Percentiles rank a stretch among this genome's conserved stretches.
Conservation (phyloP, 2,797 vertebrate species). For the Eospalax fontanierii region DNA sequence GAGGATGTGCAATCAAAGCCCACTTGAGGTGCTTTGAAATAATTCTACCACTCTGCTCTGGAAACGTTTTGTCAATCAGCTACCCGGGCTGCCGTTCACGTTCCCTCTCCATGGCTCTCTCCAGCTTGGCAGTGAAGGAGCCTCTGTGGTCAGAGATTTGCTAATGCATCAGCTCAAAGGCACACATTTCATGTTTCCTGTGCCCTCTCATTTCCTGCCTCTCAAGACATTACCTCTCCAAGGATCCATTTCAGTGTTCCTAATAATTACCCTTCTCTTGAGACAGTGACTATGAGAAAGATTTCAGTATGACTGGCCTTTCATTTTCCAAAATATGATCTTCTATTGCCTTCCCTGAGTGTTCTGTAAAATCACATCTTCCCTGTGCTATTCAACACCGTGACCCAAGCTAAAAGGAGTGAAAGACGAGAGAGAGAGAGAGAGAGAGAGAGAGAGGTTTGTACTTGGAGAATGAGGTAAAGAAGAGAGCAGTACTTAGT, state of each 20-base stretch:
- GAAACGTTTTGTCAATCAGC: conserved; percentile 63
- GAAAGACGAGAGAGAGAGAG: too few species aligned
- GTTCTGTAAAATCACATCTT: conserved; percentile 71
- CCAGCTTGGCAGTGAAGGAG: conserved; percentile 10
- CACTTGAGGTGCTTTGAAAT: conserved; percentile 78
- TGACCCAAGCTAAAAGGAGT: conserved; percentile 52
- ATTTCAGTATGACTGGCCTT: conserved; percentile 73
- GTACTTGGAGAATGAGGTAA: conserved; percentile 13
- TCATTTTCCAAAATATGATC: conserved; percentile 82
- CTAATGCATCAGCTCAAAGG: conserved; percentile 70
- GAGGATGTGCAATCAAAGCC: conserved; percentile 72
- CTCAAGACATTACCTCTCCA: conserved; percentile 73
- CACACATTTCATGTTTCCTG: conserved; percentile 77
- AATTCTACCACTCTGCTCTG: conserved; percentile 63
- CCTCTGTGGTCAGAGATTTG: conserved; percentile 80
- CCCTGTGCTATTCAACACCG: conserved; percentile 13
- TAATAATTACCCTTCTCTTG: conserved; percentile 80
- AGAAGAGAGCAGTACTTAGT: not conserved
- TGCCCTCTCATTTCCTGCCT: conserved; percentile 81
- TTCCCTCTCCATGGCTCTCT: conserved; percentile 35
- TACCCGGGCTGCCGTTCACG: not conserved
- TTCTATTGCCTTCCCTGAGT: conserved; percentile 63
- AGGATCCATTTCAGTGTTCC: conserved; percentile 78
- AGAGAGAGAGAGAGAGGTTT: too few species aligned
- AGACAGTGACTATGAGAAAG: conserved; percentile 69